Percentiles rank a stretch among this genome's conserved stretches.
phyloP scores from a whole-genome alignment of 2,888 invertebrate genomes.

The Clivina fossor region DNA sequence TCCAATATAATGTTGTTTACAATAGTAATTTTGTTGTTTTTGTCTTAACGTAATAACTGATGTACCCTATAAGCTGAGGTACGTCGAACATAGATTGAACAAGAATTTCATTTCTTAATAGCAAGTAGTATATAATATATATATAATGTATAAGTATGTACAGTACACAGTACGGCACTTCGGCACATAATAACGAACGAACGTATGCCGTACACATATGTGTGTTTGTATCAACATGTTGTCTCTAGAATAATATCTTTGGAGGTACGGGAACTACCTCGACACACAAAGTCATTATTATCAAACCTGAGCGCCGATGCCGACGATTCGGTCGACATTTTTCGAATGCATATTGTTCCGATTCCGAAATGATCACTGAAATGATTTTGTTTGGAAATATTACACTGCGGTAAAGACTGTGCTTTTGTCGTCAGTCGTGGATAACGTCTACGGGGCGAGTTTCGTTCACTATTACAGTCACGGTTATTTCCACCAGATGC shows the following conservation, averaged over 20 bases:
- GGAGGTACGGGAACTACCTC: constrained; percentile 25
- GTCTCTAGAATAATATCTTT: constrained; percentile 32
- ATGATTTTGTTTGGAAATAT: constrained; percentile 27
- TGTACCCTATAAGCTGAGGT: no score
- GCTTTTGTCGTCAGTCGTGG: constrained; percentile 43
- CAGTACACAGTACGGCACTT: no score
- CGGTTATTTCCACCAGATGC: constrained; percentile 41
- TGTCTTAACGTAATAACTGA: no score
- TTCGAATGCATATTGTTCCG: constrained; percentile 14
- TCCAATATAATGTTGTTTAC: no score
- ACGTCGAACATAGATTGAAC: no score
- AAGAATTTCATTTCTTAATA: no score
- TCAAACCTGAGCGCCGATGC: constrained; percentile 15
- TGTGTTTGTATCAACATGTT: constrained; percentile 11
- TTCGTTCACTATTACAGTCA: constrained; percentile 44
- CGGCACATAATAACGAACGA: background rate
- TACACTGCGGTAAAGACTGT: constrained; percentile 46
- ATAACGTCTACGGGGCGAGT: constrained; percentile 42
- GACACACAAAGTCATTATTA: constrained; percentile 19
- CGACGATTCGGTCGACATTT: constrained; percentile 2
- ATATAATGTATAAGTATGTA: background rate
- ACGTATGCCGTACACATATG: background rate
- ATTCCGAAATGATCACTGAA: constrained; percentile 17
- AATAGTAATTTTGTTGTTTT: no score
- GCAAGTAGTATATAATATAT: no score